These are phyloP conservation scores for Dastarcus helophoroides DNA, from an alignment of 2,888 invertebrate genomes.

Conservation along the genomic window DNA sequence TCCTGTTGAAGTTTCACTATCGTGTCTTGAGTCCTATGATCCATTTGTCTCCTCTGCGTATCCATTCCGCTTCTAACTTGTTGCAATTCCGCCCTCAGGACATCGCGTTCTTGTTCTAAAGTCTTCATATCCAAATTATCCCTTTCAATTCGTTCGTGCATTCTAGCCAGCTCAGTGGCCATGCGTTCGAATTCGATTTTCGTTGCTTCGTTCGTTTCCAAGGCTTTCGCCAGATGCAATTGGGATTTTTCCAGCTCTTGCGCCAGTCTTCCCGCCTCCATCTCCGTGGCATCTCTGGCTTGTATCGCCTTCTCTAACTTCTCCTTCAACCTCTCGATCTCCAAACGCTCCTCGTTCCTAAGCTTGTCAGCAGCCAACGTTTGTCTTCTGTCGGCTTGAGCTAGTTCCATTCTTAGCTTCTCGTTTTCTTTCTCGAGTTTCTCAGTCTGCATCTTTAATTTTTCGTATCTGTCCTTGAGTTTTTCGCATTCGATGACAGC, in stretches of 20 bases:
- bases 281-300: slow-evolving; percentile 70
- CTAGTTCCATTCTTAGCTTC: slow-evolving; percentile 58
- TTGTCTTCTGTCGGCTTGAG: slow-evolving; percentile 50
- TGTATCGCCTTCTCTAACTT: slow-evolving; percentile 77
- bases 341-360: slow-evolving; percentile 57
- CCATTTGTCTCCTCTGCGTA: slow-evolving; percentile 51
- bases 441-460: slow-evolving; percentile 60
- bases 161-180: slow-evolving; percentile 67
- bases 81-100: slow-evolving; percentile 55
- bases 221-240: slow-evolving; percentile 69
- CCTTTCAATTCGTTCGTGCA: slow-evolving; percentile 70
- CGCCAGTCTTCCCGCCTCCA: slow-evolving; percentile 72
- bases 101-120: slow-evolving; percentile 63
- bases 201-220: slow-evolving; percentile 71
- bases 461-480: slow-evolving; percentile 75
- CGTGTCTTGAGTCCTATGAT: slow-evolving; percentile 61
- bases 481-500: slow-evolving; percentile 84
- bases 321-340: slow-evolving; percentile 74
- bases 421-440: slow-evolving; percentile 67
- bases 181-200: slow-evolving; percentile 78
- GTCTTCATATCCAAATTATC: slow-evolving; percentile 57
- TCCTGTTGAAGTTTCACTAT: slow-evolving; percentile 63
- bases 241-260: slow-evolving; percentile 81
- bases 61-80: slow-evolving; percentile 52
- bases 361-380: slow-evolving; percentile 52